Conservation (phyloP, 2,888 invertebrate genomes). For the Nymphalis polychloros region DNA sequence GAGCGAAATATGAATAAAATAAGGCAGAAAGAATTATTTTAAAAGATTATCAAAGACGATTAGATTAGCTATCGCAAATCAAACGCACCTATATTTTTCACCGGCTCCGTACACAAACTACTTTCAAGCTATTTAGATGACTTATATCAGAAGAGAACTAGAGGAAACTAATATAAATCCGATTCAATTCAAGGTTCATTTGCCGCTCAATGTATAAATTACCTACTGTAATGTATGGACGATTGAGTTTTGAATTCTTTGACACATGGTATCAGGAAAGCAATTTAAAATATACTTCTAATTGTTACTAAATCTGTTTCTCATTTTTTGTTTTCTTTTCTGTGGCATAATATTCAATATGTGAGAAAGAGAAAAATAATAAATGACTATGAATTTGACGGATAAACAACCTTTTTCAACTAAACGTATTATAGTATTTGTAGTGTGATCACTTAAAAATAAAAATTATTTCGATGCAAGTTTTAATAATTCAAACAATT, state of each 20-base stretch:
- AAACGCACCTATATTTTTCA: conserved; percentile 12
- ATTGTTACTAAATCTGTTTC: background rate
- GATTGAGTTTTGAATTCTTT: conserved; percentile 13
- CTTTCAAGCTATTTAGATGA: conserved; percentile 4
- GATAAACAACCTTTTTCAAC: background rate
- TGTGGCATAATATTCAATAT: background rate
- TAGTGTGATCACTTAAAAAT: conserved; percentile 11
- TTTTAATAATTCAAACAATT: too few species aligned
- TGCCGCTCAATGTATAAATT: conserved; percentile 32
- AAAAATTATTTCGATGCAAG: too few species aligned
- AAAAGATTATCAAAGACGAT: conserved; percentile 29
- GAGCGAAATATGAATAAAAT: conserved; percentile 21
- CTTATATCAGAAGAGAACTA: background rate
- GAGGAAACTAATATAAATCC: conserved; percentile 6
- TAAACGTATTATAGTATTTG: conserved; percentile 17
- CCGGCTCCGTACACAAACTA: conserved; percentile 19
- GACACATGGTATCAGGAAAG: conserved; percentile 16
- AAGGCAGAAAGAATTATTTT: background rate
- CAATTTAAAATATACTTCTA: conserved; percentile 7
- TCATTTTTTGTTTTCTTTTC: background rate
- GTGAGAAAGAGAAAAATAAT: conserved; percentile 1
- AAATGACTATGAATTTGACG: background rate
- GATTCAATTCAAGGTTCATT: conserved; percentile 28
- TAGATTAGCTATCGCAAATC: conserved; percentile 31
- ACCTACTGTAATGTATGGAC: conserved; percentile 14